These are phyloP conservation scores for Drosophila melanica DNA, from an alignment of 1,140 invertebrate species.

Conservation along the genomic window DNA sequence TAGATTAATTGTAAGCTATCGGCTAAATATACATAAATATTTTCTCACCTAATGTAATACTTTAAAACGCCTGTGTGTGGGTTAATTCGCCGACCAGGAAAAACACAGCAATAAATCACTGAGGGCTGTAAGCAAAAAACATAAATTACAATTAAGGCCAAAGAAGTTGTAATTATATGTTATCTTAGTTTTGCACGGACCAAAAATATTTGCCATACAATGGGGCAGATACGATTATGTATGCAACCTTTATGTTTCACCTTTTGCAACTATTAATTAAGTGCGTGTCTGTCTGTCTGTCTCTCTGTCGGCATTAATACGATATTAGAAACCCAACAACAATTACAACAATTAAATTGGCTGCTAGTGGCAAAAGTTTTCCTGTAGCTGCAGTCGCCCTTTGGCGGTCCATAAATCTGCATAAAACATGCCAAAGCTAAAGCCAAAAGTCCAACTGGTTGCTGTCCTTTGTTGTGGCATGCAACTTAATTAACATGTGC, in stretches of 20 bases:
- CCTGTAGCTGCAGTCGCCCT: conserved; percentile 61
- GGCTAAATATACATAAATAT: neutral
- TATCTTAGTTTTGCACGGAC: conserved; percentile 49
- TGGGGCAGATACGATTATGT: neutral
- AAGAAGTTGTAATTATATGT: conserved; percentile 68
- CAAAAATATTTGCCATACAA: conserved; percentile 48
- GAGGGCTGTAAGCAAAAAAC: conserved; percentile 36
- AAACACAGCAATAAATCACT: conserved; percentile 60
- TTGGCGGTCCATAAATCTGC: conserved; percentile 68
- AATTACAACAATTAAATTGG: conserved; percentile 53
- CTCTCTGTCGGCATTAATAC: conserved; percentile 1
- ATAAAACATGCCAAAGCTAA: conserved; percentile 50
- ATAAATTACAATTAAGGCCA: conserved; percentile 78
- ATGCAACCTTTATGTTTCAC: conserved; percentile 36
- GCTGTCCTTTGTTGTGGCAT: conserved; percentile 30
- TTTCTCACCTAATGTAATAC: conserved; percentile 2
- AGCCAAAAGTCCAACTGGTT: conserved; percentile 46
- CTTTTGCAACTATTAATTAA: conserved; percentile 76
- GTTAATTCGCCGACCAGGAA: neutral
- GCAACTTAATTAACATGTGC: conserved; percentile 53
- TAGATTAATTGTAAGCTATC: neutral
- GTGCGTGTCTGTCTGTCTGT: neutral
- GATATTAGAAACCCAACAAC: conserved; percentile 32
- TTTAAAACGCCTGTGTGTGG: neutral
- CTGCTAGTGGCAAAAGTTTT: conserved; percentile 59